Base-by-base conservation (phyloP, 2,113 vertebrate genomes). In the Uropsilus gracilis region DNA sequence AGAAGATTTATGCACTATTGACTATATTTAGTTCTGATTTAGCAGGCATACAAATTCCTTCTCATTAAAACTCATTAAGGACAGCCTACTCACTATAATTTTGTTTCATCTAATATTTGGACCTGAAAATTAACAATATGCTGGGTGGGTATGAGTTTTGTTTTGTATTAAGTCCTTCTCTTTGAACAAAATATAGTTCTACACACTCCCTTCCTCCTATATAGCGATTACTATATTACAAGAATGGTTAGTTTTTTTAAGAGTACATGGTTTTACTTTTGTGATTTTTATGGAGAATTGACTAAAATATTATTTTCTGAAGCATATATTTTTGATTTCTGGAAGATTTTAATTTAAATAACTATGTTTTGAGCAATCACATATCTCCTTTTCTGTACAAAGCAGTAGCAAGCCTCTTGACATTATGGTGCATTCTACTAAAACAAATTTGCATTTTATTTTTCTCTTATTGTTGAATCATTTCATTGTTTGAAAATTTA, bases 201-300 rank as follows among this genome's bases (percentile, higher is more conserved):
- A 37, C 0, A 32, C 24, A 46, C 18, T 37, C 37, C 71, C 20
- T 20, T 44, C 17, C 20, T 44, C 17, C 11, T 3, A 37, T 64
- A 61, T 32, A 77, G 37, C 77, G 76, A 1, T 53, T 64, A 48
- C 26, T 95, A 80, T 57, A 39, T 24, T 12, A 0, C 44, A 50
- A 93, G 63, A 76, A 55, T 68, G 10, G 14, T 3, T 50, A 48
- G 3, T 13, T 37, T 87, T 64, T 50, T 3, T 2, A 4, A 13
- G 28, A 34, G 3, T 34, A 17, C 17, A 50, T 16, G 72, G 3
- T 34, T 64, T 57, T 9, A 32, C 5, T 90, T 91, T 94, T 82
- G 82, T 80, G 12, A 46, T 30, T 88, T 88, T 82, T 17, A 75
- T 64, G 42, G 91, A 83, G 94, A 87, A 95, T 50, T 75, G 17